Percentiles rank a stretch among this genome's conserved stretches.
These are phyloP conservation scores for Thrips palmi DNA, from an alignment of 1,140 invertebrate genomes.

Conservation along the genomic window DNA sequence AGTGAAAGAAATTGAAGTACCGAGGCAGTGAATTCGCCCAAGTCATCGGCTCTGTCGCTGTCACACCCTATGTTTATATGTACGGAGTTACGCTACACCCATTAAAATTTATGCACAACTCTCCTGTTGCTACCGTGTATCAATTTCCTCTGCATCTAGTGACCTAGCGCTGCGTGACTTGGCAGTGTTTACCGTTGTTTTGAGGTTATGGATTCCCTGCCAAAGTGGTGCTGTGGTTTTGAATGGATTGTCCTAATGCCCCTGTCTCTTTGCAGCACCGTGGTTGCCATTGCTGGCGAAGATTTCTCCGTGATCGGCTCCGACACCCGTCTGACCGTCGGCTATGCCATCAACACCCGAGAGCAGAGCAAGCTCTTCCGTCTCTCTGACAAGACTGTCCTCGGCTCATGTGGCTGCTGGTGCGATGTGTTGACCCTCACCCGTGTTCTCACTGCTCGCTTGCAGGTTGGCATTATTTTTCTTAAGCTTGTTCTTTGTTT, in stretches of 20 bases:
- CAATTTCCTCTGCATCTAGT: too few species aligned
- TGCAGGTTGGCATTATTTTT: slow-evolving; percentile 39
- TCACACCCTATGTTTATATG: neutral
- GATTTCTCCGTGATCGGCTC: slow-evolving; percentile 72
- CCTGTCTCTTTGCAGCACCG: slow-evolving; percentile 35
- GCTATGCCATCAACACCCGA: slow-evolving; percentile 76
- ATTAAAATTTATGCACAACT: neutral
- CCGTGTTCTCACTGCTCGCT: slow-evolving; percentile 62
- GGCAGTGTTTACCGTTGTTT: too few species aligned
- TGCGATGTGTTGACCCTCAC: slow-evolving; percentile 91
- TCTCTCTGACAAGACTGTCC: slow-evolving; percentile 61
- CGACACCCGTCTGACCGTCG: slow-evolving; percentile 83
- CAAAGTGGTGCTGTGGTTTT: neutral
- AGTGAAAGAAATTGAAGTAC: slow-evolving; percentile 2
- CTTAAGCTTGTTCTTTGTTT: too few species aligned
- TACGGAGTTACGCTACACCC: neutral
- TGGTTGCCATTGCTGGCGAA: slow-evolving; percentile 84
- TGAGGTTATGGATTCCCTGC: neutral
- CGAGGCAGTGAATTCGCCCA: neutral
- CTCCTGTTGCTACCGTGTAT: too few species aligned
- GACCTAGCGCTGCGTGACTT: too few species aligned
- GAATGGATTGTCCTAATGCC: neutral
- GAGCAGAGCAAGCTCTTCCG: slow-evolving; percentile 70
- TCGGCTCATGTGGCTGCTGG: slow-evolving; percentile 89
- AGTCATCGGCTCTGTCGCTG: neutral